Conservation (phyloP, 2,888 invertebrate genomes). For the Piscicola geometra region DNA sequence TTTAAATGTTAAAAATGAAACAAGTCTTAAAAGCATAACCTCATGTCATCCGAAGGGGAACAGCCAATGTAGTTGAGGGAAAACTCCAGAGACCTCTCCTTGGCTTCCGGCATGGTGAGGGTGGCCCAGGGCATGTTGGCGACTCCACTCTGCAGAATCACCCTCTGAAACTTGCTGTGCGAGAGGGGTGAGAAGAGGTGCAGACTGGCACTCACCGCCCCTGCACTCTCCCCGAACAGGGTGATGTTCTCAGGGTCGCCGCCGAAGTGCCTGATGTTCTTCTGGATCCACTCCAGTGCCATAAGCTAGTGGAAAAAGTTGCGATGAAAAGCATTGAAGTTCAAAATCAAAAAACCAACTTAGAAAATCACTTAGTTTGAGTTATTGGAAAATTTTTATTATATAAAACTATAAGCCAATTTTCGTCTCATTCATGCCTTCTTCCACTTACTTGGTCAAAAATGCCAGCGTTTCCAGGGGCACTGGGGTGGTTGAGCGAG, state of each 20-base stretch:
- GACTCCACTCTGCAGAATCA: slow-evolving; percentile 86
- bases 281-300: slow-evolving; percentile 65
- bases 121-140: slow-evolving; percentile 90
- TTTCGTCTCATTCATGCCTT: too few species aligned
- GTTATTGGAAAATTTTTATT: too few species aligned
- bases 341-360: too few species aligned
- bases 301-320: slow-evolving; percentile 63
- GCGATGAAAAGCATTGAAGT: background rate
- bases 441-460: slow-evolving; percentile 76
- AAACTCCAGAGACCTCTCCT: slow-evolving; percentile 71
- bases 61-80: slow-evolving; percentile 57
- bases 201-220: slow-evolving; percentile 80
- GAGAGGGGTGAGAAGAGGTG: slow-evolving; percentile 78
- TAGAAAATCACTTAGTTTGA: too few species aligned
- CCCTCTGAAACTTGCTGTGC: slow-evolving; percentile 66
- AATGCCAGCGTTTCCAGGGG: slow-evolving; percentile 84
- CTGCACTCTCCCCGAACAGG: slow-evolving; percentile 91
- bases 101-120: slow-evolving; percentile 72
- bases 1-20: too few species aligned
- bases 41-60: slow-evolving; percentile 35
- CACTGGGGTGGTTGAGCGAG: slow-evolving; percentile 61
- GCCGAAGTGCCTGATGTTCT: slow-evolving; percentile 51
- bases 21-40: background rate
- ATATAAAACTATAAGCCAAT: too few species aligned
- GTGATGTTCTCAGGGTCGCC: slow-evolving; percentile 89